Evolutionary conservation across 2,797 vertebrate genomes (phyloP).

Genomic region (Urocyon cinereoargenteus): DNA sequence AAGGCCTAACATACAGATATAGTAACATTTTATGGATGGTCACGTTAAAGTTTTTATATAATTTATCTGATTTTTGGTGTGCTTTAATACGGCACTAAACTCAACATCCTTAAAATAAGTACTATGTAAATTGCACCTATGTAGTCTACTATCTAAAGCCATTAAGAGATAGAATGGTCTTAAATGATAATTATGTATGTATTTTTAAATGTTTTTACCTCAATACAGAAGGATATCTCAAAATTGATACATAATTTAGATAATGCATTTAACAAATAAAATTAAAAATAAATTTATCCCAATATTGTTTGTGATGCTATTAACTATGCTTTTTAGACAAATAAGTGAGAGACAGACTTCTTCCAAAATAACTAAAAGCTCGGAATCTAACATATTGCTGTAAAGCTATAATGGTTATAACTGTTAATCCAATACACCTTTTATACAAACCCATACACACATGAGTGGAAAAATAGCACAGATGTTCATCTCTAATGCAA

Average conservation of each 20-base stretch:
- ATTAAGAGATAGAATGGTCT: slow-evolving; percentile 71
- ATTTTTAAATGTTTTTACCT: slow-evolving; percentile 42
- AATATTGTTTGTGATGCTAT: slow-evolving; percentile 67
- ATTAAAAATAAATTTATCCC: slow-evolving; percentile 81
- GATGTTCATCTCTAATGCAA: slow-evolving; percentile 97
- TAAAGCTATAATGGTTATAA: slow-evolving; percentile 87
- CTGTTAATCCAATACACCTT: slow-evolving; percentile 92
- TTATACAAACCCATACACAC: slow-evolving; percentile 91
- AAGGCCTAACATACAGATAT: background rate
- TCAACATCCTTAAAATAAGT: slow-evolving; percentile 57
- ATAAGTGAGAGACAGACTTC: slow-evolving; percentile 73
- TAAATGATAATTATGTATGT: slow-evolving; percentile 71
- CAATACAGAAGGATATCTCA: slow-evolving; percentile 62
- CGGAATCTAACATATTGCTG: slow-evolving; percentile 85
- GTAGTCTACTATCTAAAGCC: slow-evolving; percentile 71
- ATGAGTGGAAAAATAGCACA: slow-evolving; percentile 93
- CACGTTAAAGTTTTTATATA: slow-evolving; percentile 56
- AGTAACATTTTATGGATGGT: slow-evolving; percentile 48
- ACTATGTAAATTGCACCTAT: slow-evolving; percentile 46
- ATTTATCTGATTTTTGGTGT: slow-evolving; percentile 43
- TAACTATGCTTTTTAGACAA: slow-evolving; percentile 71
- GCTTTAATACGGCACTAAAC: slow-evolving; percentile 54
- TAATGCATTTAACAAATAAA: slow-evolving; percentile 72
- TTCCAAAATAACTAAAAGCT: slow-evolving; percentile 85
- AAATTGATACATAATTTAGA: slow-evolving; percentile 60